Evolutionary conservation across 2,113 vertebrate genomes (phyloP).

Genomic region (Trichomycterus rosablanca): DNA sequence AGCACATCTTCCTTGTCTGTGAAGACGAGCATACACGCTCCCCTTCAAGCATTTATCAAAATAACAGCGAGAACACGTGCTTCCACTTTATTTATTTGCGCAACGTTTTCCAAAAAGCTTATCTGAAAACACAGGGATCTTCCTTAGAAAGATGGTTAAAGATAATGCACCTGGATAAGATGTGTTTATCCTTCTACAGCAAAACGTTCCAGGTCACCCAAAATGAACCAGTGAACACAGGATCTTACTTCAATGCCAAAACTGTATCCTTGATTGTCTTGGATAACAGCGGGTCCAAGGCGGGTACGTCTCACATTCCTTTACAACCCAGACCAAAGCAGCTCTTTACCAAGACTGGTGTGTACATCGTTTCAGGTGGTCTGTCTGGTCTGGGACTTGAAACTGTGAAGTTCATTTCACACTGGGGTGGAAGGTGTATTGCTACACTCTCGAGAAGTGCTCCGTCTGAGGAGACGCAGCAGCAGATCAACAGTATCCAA

Average conservation of each 20-base stretch:
- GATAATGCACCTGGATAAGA: constrained; percentile 58
- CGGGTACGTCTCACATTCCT: constrained; percentile 59
- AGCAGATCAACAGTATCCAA: constrained; percentile 62
- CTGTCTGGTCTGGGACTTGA: constrained; percentile 81
- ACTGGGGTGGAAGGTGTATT: constrained; percentile 68
- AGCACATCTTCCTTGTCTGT: constrained; percentile 67
- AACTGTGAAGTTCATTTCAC: constrained; percentile 78
- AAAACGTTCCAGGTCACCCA: constrained; percentile 52
- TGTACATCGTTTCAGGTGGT: constrained; percentile 77
- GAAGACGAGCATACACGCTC: constrained; percentile 49
- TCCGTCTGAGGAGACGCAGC: constrained; percentile 60
- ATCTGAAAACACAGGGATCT: constrained; percentile 58
- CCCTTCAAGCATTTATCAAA: constrained; percentile 42
- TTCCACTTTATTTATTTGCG: constrained; percentile 59
- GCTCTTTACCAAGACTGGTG: constrained; percentile 66
- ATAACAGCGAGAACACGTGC: constrained; percentile 55
- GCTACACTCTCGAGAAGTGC: constrained; percentile 71
- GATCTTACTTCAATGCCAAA: constrained; percentile 68
- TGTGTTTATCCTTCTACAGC: constrained; percentile 43
- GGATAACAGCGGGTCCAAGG: constrained; percentile 35
- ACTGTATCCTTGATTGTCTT: constrained; percentile 58
- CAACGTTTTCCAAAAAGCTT: constrained; percentile 67
- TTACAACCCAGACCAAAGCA: constrained; percentile 50
- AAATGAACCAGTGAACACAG: constrained; percentile 29
- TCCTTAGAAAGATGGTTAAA: constrained; percentile 66